Conservation (phyloP, 2,888 invertebrate genomes). For the Sphaeridia pumilis region DNA sequence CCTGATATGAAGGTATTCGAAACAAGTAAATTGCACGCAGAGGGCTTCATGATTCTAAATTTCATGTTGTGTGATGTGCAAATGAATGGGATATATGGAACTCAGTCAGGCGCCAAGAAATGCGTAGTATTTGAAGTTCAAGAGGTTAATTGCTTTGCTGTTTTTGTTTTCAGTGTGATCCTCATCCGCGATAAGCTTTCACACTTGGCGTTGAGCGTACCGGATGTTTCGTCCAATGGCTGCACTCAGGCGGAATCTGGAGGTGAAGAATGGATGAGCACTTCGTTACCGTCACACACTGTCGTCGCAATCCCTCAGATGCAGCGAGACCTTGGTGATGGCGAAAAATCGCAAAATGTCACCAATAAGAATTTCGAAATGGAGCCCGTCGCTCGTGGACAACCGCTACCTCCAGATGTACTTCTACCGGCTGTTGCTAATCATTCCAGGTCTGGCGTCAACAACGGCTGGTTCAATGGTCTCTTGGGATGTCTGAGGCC, state of each 20-base stretch:
- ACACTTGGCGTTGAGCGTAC: slow-evolving; percentile 33
- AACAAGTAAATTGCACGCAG: too few relatives aligned
- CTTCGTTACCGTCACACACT: slow-evolving; percentile 30
- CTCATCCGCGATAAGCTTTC: slow-evolving; percentile 34
- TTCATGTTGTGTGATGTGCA: too few relatives aligned
- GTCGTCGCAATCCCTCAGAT: slow-evolving; percentile 21
- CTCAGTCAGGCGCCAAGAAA: too few relatives aligned
- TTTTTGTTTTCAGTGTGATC: slow-evolving; percentile 29
- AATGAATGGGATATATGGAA: too few relatives aligned
- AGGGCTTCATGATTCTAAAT: too few relatives aligned
- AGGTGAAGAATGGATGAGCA: slow-evolving; percentile 28
- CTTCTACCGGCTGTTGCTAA: slow-evolving; percentile 17
- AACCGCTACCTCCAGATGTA: slow-evolving; percentile 1
- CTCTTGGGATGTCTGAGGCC: slow-evolving; percentile 81
- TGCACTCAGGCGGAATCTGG: slow-evolving; percentile 17
- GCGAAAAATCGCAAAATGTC: slow-evolving; percentile 5
- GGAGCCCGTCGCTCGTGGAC: background rate
- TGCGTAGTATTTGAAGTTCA: too few relatives aligned
- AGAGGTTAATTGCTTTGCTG: too few relatives aligned
- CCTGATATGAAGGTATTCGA: too few relatives aligned
- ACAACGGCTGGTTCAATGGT: slow-evolving; percentile 47
- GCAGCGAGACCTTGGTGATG: slow-evolving; percentile 13
- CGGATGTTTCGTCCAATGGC: slow-evolving; percentile 29
- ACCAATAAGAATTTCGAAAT: background rate
- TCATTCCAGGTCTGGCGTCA: slow-evolving; percentile 14